Evolutionary conservation across 2,113 vertebrate genomes (phyloP), one percentile per base, ranked within the genome.

Genomic region (Athene cunicularia): DNA sequence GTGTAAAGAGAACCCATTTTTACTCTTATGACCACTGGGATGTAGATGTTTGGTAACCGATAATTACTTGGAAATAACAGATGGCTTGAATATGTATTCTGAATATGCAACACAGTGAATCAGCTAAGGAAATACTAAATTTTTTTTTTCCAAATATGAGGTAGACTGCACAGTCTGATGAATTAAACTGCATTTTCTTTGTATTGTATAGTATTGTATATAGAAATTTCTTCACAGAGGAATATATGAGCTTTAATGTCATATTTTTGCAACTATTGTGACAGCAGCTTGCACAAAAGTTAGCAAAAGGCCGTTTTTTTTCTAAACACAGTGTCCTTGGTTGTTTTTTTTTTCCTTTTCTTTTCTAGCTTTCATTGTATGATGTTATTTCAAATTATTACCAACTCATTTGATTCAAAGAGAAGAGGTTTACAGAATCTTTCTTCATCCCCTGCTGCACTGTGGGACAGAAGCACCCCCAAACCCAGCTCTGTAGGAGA

Each of bases 51-150:
- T 92, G 52, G 68, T 91, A 84, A 87, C 59, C 7, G 63, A 9
- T 80, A 95, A 96, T 95, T 94, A 95, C 72, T 26, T 92, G 64
- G 45, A 67, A 95, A 92, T 67, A 92, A 80, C 28, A 80, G 80
- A 92, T 66, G n/a, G 26, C 26, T 30, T 89, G 84, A 94, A 60
- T 90, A 83, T 66, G 21, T 95, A 81, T 60, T 89, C 75, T 84
- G 84, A 94, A 80, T 93, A 92, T 30, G 45, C 22, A 82, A 86
- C 15, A 59, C 6, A 45, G 8, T 73, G 55, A 22, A 53, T 73
- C 55, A 88, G 49, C 18, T 41, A 92, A 66, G 45, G 20, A 88
- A 93, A 86, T 83, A 68, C 4, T 49, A 26, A 47, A 62, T 72
- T 37, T 4, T 35, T 37, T 4, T 35, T 80, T 15, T 6, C 22